Conservation (phyloP, 2,888 invertebrate species). For the Cynaeus angustus region DNA sequence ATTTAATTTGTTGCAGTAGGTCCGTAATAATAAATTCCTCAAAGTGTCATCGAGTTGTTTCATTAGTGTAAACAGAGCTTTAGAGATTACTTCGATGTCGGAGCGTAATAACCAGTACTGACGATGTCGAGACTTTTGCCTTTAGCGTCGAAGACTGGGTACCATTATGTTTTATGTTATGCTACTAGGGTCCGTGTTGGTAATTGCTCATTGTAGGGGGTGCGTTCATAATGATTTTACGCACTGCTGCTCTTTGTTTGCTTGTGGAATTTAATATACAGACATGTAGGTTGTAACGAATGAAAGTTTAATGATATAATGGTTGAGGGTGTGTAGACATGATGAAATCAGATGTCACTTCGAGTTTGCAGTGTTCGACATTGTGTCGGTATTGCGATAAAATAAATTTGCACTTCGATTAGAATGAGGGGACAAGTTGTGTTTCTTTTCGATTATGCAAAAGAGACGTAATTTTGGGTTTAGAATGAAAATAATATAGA, state of each 20-base stretch:
- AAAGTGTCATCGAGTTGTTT: conserved; percentile 8
- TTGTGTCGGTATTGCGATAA: no score
- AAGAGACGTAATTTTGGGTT: no score
- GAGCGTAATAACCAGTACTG: conserved; percentile 3
- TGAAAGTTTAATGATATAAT: conserved; percentile 20
- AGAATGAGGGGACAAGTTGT: no score
- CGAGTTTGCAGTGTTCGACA: no score
- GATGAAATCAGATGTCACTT: conserved; percentile 16
- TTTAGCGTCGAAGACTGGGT: background rate
- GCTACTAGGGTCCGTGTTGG: conserved; percentile 13
- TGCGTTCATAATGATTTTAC: conserved; percentile 30
- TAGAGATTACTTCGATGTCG: conserved; percentile 16
- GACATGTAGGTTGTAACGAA: conserved; percentile 17
- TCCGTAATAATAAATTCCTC: conserved; percentile 3
- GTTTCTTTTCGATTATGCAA: no score
- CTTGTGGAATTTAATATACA: conserved; percentile 10
- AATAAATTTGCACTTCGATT: no score
- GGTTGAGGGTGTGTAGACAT: conserved; percentile 11
- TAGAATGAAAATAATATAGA: no score
- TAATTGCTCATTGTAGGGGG: conserved; percentile 22
- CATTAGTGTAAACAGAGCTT: conserved; percentile 18
- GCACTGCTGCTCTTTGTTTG: conserved; percentile 24
- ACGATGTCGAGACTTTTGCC: conserved; percentile 9
- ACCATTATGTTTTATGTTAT: conserved; percentile 28
- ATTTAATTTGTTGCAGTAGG: conserved; percentile 14